phyloP scores from a whole-genome alignment of 1,140 invertebrate species.

The Chlorops oryzae region DNA sequence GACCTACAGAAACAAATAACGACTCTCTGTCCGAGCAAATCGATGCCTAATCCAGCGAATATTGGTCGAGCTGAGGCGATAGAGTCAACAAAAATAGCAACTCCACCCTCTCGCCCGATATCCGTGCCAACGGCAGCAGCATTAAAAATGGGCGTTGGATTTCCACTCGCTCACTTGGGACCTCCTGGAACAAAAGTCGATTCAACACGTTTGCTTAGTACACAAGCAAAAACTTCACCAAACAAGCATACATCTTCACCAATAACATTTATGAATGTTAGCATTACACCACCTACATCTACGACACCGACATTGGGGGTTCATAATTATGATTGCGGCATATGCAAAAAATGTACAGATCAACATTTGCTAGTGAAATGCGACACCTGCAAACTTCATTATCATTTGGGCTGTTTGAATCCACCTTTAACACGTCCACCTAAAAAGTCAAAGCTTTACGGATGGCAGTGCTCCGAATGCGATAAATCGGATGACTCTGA shows the following conservation, averaged over 20 bases:
- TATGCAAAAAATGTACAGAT: conserved; percentile 74
- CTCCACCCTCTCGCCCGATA: conserved; percentile 49
- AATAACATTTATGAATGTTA: neutral
- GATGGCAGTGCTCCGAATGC: conserved; percentile 90
- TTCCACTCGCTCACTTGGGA: conserved; percentile 60
- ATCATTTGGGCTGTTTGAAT: conserved; percentile 88
- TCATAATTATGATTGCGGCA: conserved; percentile 62
- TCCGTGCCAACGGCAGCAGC: conserved; percentile 70
- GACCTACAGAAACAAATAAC: conserved; percentile 57
- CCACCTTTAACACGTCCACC: conserved; percentile 88
- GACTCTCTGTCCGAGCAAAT: conserved; percentile 54
- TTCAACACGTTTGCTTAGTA: conserved; percentile 54
- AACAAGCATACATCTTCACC: neutral
- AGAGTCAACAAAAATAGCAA: conserved; percentile 38
- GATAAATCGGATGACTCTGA: conserved; percentile 78
- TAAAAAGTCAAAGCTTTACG: conserved; percentile 88
- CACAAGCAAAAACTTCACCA: conserved; percentile 28
- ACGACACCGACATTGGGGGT: conserved; percentile 23
- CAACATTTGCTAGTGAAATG: conserved; percentile 88
- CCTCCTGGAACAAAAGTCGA: conserved; percentile 52
- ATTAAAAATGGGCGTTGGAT: conserved; percentile 74
- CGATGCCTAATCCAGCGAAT: conserved; percentile 51
- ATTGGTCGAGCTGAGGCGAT: conserved; percentile 34
- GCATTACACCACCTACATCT: conserved; percentile 13
- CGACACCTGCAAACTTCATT: conserved; percentile 87